phyloP scores from a whole-genome alignment of 2,888 invertebrate species.

The Elysia crispata region DNA sequence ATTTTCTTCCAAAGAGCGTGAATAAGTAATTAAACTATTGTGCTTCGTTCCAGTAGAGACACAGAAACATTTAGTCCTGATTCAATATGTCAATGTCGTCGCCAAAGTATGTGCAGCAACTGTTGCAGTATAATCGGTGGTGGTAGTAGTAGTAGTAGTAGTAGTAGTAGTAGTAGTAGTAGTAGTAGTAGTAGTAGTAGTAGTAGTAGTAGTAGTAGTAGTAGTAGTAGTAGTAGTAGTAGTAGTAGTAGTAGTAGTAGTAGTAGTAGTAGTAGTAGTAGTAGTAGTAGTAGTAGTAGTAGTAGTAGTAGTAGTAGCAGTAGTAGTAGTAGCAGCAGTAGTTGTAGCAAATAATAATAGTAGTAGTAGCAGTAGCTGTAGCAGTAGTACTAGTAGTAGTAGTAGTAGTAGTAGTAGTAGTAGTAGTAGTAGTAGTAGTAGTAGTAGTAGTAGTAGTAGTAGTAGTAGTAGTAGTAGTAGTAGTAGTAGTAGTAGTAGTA shows the following conservation, averaged over 20 bases:
- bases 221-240: constrained; percentile 23
- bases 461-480: constrained; percentile 16
- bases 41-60: too few relatives aligned
- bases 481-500: constrained; percentile 30
- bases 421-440: constrained; percentile 21
- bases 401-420: constrained; percentile 22
- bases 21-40: too few relatives aligned
- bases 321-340: too few relatives aligned
- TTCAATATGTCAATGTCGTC: too few relatives aligned
- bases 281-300: constrained; percentile 18
- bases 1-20: too few relatives aligned
- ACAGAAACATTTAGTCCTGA: too few relatives aligned
- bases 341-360: too few relatives aligned
- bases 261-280: constrained; percentile 24
- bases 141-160: constrained; percentile 31
- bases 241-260: constrained; percentile 12
- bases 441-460: constrained; percentile 6
- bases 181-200: constrained; percentile 31
- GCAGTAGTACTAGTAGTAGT: constrained; percentile 17
- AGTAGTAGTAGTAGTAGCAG: constrained; percentile 18
- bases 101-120: neutral
- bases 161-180: constrained; percentile 34
- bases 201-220: constrained; percentile 24
- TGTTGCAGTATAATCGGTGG: neutral
- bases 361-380: too few relatives aligned